Evolutionary conservation across 2,797 vertebrate species (phyloP), one percentile per base, ranked within the genome.

Genomic region (Sebastes hopkinsi): DNA sequence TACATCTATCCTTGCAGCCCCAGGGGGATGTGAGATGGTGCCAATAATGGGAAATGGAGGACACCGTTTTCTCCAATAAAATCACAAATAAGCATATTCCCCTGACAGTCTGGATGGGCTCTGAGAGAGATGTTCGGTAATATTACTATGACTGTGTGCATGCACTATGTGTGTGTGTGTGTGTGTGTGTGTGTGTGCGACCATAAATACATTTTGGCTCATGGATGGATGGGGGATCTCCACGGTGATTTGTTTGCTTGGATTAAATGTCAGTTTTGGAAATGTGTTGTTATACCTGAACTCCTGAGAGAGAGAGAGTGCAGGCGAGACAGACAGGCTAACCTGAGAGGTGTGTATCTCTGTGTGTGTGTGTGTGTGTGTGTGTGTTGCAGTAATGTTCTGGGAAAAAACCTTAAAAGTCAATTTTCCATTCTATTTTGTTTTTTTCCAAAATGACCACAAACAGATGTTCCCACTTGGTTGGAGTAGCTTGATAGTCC

Each of bases 231-330:
- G 79, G 81, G 80, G 84, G 79, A 93, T 92, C 92, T 93, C 94
- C 82, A 87, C 71, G 64, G 94, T 94, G 93, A 95, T 95, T 94
- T 95, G 93, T 95, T 94, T 94, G 90, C 92, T 92, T 93, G 92
- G 93, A 95, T 95, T 95, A 95, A 95, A 95, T 95, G 94, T 95
- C 94, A 95, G 85, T 91, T 96, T 95, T 92, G 91, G 88, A 94
- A 95, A 95, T 93, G 88, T 94, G 92, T 91, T 94, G 91, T 95
- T 93, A 91, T 85, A 93, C 82, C 83, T 88, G 77, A 88, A 88
- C 87, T 91, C 91, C 80, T 56, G 67, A 67, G 87, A 84, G 87
- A 86, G 38, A 60, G 50, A 67, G 75, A 60, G 55, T 72, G 74
- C 20, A 59, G 65, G 60, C 20, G 14, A 70, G 68, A 69, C 20